Evolutionary conservation across 2,888 invertebrate species (phyloP).

Genomic region (Priocnemis perturbator): DNA sequence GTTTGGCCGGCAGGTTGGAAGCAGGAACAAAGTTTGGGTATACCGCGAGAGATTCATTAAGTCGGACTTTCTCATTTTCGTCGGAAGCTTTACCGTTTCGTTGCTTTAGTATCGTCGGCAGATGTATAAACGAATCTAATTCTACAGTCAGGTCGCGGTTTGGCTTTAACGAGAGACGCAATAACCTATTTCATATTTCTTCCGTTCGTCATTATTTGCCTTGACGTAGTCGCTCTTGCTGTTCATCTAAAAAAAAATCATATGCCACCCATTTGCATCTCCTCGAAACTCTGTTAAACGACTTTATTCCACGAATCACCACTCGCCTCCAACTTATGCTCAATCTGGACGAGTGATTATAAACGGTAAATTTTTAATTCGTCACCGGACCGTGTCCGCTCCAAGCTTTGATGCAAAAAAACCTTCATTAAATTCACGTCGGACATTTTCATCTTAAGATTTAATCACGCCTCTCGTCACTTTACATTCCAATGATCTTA

Average conservation of each 20-base stretch:
- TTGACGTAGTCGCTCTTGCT: background rate
- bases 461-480: too few species aligned
- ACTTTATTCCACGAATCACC: background rate
- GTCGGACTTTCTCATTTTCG: conserved; percentile 39
- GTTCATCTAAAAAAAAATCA: background rate
- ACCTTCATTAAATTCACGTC: too few species aligned
- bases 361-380: too few species aligned
- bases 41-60: conserved; percentile 34
- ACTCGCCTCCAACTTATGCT: background rate
- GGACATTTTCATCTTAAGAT: too few species aligned
- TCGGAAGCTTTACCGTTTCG: conserved; percentile 23
- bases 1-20: background rate
- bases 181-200: conserved; percentile 14
- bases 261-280: background rate
- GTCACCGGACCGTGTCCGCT: too few species aligned
- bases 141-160: conserved; percentile 4
- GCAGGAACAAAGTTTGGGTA: background rate
- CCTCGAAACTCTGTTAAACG: background rate
- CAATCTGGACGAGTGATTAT: too few species aligned
- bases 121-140: conserved; percentile 44
- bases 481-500: too few species aligned
- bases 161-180: conserved; percentile 15
- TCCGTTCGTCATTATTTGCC: background rate
- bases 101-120: conserved; percentile 28
- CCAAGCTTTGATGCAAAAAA: too few species aligned